A percentile compares a stretch with the other conserved stretches of the same genome.
Evolutionary conservation across 2,888 invertebrate genomes (phyloP).

Genomic region (Dorcus hopei): DNA sequence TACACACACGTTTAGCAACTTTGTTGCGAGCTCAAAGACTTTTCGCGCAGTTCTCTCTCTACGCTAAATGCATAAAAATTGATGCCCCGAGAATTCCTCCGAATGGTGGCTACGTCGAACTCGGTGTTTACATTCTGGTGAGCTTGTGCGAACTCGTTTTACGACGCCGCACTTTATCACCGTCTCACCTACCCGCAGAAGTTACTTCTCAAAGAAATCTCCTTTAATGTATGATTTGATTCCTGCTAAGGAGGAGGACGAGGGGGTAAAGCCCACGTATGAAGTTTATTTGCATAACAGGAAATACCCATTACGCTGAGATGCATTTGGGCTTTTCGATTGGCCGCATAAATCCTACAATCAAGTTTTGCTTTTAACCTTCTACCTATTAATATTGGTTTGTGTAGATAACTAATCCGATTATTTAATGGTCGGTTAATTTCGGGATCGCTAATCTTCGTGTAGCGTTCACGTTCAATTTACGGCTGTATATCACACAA

Average conservation of each 20-base stretch:
- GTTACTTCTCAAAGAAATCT: slow-evolving; percentile 9
- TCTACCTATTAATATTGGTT: slow-evolving; percentile 17
- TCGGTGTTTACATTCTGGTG: slow-evolving; percentile 1
- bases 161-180: background rate
- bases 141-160: background rate
- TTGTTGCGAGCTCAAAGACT: background rate
- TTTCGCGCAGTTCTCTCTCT: background rate
- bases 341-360: background rate
- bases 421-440: slow-evolving; percentile 20
- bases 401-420: slow-evolving; percentile 18
- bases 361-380: slow-evolving; percentile 10
- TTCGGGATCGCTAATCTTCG: slow-evolving; percentile 16
- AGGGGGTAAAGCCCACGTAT: background rate
- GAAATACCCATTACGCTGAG: no score
- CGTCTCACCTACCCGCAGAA: slow-evolving; percentile 6
- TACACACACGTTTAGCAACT: background rate
- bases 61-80: slow-evolving; percentile 3
- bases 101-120: background rate
- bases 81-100: background rate
- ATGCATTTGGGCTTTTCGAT: no score
- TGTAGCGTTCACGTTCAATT: slow-evolving; percentile 8
- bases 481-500: background rate
- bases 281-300: no score
- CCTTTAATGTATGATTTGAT: no score
- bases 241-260: no score